Evolutionary conservation across 2,797 vertebrate genomes (phyloP), one percentile per base, ranked within the genome.

Genomic region (Clarias fuscus): DNA sequence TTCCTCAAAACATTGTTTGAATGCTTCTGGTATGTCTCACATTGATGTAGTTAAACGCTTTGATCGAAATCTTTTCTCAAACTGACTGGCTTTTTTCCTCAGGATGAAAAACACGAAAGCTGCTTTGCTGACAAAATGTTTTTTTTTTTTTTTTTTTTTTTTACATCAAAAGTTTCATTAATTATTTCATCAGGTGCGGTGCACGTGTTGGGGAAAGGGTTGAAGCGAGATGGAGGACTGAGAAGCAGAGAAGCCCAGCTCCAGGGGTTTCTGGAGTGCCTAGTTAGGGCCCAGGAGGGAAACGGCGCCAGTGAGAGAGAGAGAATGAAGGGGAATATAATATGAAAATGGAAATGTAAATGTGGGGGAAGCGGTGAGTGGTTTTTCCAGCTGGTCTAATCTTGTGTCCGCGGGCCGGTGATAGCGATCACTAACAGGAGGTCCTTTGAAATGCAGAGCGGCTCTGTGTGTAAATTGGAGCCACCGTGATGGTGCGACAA

Each of bases 381-480:
- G 90, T 93, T 95, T 93, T 94, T 93, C 93, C 92, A 95, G 94
- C 93, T 90, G 92, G 93, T 92, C 94, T 96, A 96, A 96, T 96
- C 95, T 96, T 91, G 88, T 92, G 92, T 94, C 92, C 67, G 91
- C 91, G 94, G 93, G 93, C 92, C 93, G 88, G 90, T 87, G 95
- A 96, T 96, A 95, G 93, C 89, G 91, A 96, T 96, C 93, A 86
- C 94, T 95, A 95, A 95, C 95, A 96, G 94, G 94, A 93, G 95
- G 93, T 93, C 94, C 95, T 96, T 96, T 96, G 94, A 96, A 96
- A 96, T 96, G 95, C 96, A 96, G 94, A 95, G 94, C 93, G 93
- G 92, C 94, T 92, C 93, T 85, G 93, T 92, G 93, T 94, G 93
- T 94, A 95, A 96, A 96, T 95, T 96, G 94, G 93, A 93, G 95